Percentiles rank a stretch among this genome's conserved stretches.
phyloP scores from a whole-genome alignment of 2,113 vertebrate species.

The Mobula birostris region DNA sequence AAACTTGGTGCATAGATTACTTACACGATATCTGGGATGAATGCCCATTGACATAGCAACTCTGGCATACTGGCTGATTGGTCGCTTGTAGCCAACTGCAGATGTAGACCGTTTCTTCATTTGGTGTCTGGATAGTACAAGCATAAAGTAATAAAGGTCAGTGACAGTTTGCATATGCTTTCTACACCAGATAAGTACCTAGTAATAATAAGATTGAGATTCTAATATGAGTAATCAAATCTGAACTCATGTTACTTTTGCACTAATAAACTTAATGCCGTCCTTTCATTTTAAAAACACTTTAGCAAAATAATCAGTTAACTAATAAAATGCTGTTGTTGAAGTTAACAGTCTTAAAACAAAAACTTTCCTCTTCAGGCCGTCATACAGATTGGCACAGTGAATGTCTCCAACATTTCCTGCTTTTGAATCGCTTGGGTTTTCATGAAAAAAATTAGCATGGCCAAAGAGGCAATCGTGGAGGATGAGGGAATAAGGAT shows the following conservation, averaged over 20 bases:
- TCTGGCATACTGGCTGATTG: conserved; percentile 85
- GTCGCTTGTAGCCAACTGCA: conserved; percentile 86
- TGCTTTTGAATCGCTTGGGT: not conserved
- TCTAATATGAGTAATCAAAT: not conserved
- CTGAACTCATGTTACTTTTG: not conserved
- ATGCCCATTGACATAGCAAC: conserved; percentile 82
- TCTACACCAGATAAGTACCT: not conserved
- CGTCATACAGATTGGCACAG: not conserved
- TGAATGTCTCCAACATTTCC: not conserved
- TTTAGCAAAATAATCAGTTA: not conserved
- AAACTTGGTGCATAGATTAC: conserved; percentile 41
- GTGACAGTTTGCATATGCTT: not conserved
- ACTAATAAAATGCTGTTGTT: not conserved
- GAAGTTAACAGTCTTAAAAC: not conserved
- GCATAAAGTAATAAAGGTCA: not conserved
- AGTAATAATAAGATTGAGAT: not conserved
- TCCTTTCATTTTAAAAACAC: not conserved
- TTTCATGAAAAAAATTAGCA: not conserved
- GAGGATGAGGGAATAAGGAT: too few species aligned
- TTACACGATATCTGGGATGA: conserved; percentile 80
- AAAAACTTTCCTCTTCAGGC: not conserved
- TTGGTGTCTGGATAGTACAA: conserved; percentile 51
- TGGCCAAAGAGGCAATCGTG: not conserved
- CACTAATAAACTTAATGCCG: not conserved
- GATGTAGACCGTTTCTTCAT: conserved; percentile 78